Evolutionary conservation across 2,113 vertebrate genomes (phyloP), one percentile per base, ranked within the genome.

Genomic region (Cercopithecus mona): DNA sequence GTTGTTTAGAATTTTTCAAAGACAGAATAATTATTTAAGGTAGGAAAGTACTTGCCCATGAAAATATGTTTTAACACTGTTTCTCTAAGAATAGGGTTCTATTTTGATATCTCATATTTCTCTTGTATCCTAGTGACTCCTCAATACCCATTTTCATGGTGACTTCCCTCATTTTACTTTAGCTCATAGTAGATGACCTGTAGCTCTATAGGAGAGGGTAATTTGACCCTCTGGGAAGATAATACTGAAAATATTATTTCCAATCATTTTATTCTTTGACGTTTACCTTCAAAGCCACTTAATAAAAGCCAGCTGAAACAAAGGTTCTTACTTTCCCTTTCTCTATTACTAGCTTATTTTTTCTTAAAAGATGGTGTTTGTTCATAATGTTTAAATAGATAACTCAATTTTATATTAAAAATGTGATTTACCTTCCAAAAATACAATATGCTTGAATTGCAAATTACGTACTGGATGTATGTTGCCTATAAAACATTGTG

Each of bases 1-100:
- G 32, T 73, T 97, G 20, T 59, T 88, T 83, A 78, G 52, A 90
- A 78, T 85, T 97, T 96, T 91, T 12, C 83, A 82, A 96, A 96
- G 43, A 86, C 66, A 94, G 45, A 64, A 78, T 80, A 90, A 66
- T 93, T 52, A 85, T 81, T 78, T 32, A 79, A 95, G 27, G 43
- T 68, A 22, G 40, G 64, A 92, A 88, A 93, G 43, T 45, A 55
- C 17, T 97, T 96, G 64, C 35, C 32, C 16, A 10, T 76, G 83
- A 93, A 85, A 94, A 40, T n/a, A 84, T 55, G 30, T 45, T 76
- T 61, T 83, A 76, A 66, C 25, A 55, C 59, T 55, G 3, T 72
- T 84, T 70, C 70, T 81, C 66, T 70, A 75, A 68, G 50, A 64
- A 50, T 7, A 64, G 20, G 22, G 8, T 50, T 78, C 73, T 61